These are phyloP conservation scores for Eupithecia subfuscata DNA, from an alignment of 2,888 invertebrate species.

Conservation along the genomic window DNA sequence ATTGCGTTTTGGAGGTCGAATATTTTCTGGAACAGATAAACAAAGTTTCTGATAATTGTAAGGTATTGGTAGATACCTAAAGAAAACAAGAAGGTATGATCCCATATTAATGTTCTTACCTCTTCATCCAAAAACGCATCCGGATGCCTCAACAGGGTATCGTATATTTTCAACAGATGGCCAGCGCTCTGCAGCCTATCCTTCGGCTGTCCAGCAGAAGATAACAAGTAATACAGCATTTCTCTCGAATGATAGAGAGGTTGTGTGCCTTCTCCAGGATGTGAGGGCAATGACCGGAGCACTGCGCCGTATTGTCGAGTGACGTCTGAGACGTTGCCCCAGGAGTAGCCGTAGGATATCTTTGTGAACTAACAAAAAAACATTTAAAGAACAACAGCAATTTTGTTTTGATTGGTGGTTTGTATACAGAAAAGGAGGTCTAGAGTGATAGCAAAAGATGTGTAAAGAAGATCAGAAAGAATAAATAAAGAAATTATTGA, in stretches of 20 bases:
- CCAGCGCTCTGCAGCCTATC: conserved; percentile 84
- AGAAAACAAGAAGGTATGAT: background rate
- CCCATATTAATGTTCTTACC: conserved; percentile 74
- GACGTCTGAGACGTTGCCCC: conserved; percentile 83
- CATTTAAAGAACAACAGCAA: background rate
- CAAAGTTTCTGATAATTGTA: background rate
- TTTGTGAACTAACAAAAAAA: conserved; percentile 63
- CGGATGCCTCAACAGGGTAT: conserved; percentile 73
- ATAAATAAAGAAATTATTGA: background rate
- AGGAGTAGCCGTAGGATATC: conserved; percentile 86
- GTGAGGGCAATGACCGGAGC: conserved; percentile 75
- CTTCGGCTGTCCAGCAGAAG: conserved; percentile 63
- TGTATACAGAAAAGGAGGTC: background rate
- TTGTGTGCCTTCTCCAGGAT: conserved; percentile 87
- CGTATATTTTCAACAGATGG: conserved; percentile 85
- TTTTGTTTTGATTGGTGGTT: background rate
- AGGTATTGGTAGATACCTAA: background rate
- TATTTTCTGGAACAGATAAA: conserved; percentile 65
- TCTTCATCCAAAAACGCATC: conserved; percentile 89
- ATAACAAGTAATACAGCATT: conserved; percentile 82
- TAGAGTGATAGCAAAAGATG: background rate
- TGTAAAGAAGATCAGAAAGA: background rate
- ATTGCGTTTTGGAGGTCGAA: conserved; percentile 75
- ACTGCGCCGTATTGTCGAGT: conserved; percentile 83
- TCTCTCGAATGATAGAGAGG: conserved; percentile 84